Percentiles rank a stretch among this genome's conserved stretches.
Conservation (phyloP, 2,113 vertebrate genomes). For the Callithrix jacchus region DNA sequence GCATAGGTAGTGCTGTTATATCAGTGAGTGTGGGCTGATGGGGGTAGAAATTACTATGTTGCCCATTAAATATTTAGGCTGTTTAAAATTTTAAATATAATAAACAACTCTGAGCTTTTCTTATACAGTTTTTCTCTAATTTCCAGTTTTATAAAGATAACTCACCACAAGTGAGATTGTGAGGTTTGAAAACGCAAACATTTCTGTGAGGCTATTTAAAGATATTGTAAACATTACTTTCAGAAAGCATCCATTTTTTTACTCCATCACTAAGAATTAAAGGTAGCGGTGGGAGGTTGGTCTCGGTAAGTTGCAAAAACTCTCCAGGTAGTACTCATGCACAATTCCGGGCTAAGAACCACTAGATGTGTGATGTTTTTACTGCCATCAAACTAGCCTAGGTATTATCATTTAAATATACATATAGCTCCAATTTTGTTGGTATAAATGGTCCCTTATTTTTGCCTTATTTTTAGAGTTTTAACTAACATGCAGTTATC, state of each 20-base stretch:
- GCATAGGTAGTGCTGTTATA: not conserved
- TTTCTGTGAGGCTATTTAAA: not conserved
- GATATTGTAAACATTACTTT: slow-evolving; percentile 20
- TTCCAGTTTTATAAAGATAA: slow-evolving; percentile 42
- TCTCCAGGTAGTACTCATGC: not conserved
- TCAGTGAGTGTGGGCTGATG: not conserved
- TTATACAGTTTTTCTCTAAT: not conserved
- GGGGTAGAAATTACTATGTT: not conserved
- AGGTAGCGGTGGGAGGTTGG: not conserved
- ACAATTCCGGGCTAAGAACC: not conserved
- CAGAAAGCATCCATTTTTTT: not conserved
- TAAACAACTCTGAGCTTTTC: slow-evolving; percentile 14
- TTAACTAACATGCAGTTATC: not conserved
- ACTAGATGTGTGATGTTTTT: not conserved
- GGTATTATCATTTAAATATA: not conserved
- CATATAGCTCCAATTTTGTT: not conserved
- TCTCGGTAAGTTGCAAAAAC: not conserved
- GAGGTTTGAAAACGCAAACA: slow-evolving; percentile 8
- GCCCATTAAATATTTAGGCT: not conserved
- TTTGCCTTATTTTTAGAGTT: not conserved
- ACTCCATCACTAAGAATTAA: not conserved
- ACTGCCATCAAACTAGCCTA: not conserved
- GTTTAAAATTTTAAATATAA: slow-evolving; percentile 36
- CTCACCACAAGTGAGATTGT: slow-evolving; percentile 14
- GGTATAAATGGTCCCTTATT: not conserved